Conservation (phyloP, 2,113 vertebrate genomes). For the Steatornis caripensis region DNA sequence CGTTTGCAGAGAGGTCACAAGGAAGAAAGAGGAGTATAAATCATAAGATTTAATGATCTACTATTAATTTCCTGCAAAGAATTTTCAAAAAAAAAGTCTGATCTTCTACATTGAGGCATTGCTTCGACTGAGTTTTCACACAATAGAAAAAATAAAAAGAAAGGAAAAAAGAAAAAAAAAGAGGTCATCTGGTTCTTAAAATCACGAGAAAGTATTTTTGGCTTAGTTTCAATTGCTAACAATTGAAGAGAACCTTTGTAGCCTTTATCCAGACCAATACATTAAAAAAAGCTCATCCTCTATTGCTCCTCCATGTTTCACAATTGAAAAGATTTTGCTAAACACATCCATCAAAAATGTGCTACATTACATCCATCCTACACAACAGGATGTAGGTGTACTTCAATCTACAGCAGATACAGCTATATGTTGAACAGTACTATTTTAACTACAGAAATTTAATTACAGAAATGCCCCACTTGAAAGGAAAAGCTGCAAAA, state of each 20-base stretch:
- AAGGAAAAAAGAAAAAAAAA: rapidly evolving
- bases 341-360: background rate
- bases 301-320: background rate
- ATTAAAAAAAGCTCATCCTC: background rate
- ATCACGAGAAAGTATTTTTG: background rate
- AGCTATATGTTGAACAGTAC: background rate
- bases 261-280: background rate
- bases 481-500: background rate
- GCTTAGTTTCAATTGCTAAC: background rate
- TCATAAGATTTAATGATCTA: background rate
- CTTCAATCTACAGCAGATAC: background rate
- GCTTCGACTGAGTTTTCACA: background rate
- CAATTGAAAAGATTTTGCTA: background rate
- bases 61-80: background rate
- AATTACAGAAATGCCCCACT: background rate
- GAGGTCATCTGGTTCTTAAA: background rate
- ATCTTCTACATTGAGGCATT: background rate
- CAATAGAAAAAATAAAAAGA: rapidly evolving
- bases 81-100: background rate
- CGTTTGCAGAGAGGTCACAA: background rate
- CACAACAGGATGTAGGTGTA: background rate
- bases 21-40: background rate
- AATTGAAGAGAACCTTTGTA: background rate
- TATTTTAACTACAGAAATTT: background rate
- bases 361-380: background rate